Evolutionary conservation across 2,888 invertebrate genomes (phyloP).

Genomic region (Agrotis segetum): DNA sequence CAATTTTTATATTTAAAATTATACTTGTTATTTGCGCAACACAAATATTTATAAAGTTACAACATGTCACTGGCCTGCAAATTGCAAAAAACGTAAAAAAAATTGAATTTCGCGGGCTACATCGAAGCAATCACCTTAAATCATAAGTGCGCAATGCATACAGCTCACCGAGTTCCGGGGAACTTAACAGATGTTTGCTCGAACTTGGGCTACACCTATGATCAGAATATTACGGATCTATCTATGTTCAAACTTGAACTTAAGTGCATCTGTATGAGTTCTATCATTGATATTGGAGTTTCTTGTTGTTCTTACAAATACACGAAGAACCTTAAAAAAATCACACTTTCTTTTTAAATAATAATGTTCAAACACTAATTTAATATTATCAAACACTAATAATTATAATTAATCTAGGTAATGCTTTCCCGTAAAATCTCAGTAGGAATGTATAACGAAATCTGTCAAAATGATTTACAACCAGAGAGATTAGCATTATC

Average conservation of each 20-base stretch:
- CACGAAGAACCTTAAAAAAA: not conserved
- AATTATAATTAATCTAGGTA: not conserved
- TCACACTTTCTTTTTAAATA: not conserved
- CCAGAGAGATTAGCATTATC: conserved; percentile 43
- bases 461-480: conserved; percentile 49
- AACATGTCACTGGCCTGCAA: too few relatives aligned
- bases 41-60: too few relatives aligned
- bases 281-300: not conserved
- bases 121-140: too few relatives aligned
- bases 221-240: not conserved
- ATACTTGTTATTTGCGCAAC: too few relatives aligned
- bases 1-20: too few relatives aligned
- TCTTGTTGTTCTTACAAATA: not conserved
- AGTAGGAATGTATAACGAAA: conserved; percentile 37
- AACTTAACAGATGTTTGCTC: conserved; percentile 10
- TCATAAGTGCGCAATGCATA: conserved; percentile 24
- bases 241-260: conserved; percentile 13
- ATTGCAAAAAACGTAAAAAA: too few relatives aligned
- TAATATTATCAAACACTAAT: not conserved
- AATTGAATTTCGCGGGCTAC: too few relatives aligned
- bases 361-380: not conserved
- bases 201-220: conserved; percentile 18
- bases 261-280: not conserved
- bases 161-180: not conserved
- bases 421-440: not conserved